phyloP scores from a whole-genome alignment of 92 coral and sea anemone species.

The Actinernus sp. region DNA sequence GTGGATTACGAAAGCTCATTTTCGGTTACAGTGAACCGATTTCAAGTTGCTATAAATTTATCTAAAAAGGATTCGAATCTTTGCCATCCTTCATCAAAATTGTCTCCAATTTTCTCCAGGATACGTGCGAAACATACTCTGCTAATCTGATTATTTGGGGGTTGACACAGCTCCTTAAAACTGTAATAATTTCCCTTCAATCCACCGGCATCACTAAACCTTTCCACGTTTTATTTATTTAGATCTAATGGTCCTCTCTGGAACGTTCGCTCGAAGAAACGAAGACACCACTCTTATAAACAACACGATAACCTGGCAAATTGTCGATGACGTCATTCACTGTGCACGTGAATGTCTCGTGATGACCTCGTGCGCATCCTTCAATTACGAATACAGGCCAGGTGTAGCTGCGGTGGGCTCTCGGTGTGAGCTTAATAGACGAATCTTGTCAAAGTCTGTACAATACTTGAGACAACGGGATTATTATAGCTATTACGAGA shows the following conservation, averaged over 20 bases:
- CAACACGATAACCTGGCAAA: constrained; percentile 43
- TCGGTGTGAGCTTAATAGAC: constrained; percentile 64
- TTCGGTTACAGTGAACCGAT: too few species aligned
- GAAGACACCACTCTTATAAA: constrained; percentile 24
- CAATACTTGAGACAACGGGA: constrained; percentile 14
- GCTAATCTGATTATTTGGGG: background rate
- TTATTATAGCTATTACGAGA: constrained; percentile 65
- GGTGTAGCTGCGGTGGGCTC: constrained; percentile 16
- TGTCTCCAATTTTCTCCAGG: too few species aligned
- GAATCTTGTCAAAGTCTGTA: background rate
- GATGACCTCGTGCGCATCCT: constrained; percentile 50
- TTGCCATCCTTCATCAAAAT: too few species aligned
- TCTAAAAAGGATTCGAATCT: too few species aligned
- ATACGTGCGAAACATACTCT: background rate
- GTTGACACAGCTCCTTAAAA: background rate
- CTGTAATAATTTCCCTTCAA: too few species aligned
- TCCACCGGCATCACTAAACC: background rate
- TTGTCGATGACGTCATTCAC: constrained; percentile 59
- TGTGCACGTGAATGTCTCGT: constrained; percentile 84
- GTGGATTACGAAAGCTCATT: too few species aligned
- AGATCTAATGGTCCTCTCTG: constrained; percentile 37
- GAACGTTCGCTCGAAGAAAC: constrained; percentile 36
- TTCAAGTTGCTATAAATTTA: too few species aligned
- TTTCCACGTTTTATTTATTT: background rate
- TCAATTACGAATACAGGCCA: constrained; percentile 61